phyloP scores from a whole-genome alignment of 2,797 vertebrate genomes.

The Mycteria americana region DNA sequence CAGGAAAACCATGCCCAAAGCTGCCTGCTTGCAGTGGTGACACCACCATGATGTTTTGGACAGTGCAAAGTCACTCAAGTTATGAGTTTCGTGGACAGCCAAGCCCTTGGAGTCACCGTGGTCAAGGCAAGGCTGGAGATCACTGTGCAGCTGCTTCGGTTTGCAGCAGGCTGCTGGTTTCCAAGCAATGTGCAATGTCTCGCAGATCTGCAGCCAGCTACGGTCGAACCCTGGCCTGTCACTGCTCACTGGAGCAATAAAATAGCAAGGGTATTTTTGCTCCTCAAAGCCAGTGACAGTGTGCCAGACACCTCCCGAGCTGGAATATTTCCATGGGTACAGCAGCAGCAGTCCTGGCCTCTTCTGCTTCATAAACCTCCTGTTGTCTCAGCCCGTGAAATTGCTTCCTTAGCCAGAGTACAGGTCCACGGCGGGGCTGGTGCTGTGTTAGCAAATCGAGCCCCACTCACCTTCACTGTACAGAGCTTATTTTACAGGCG shows the following conservation, averaged over 20 bases:
- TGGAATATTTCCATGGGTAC: not conserved
- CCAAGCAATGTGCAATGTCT: not conserved
- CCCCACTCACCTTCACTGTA: not conserved
- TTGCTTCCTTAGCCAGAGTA: not conserved
- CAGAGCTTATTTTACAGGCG: not conserved
- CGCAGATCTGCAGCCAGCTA: not conserved
- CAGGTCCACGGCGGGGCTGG: accelerated
- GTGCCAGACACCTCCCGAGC: not conserved
- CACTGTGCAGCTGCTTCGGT: accelerated
- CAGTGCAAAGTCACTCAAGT: not conserved
- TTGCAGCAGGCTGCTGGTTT: not conserved
- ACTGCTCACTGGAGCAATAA: constrained; percentile 24
- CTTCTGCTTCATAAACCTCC: constrained; percentile 18
- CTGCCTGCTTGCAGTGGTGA: not conserved
- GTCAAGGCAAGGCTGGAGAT: not conserved
- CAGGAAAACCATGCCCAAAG: not conserved
- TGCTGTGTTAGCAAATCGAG: not conserved
- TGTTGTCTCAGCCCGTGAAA: not conserved
- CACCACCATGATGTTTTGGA: not conserved
- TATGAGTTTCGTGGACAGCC: not conserved
- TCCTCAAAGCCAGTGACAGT: not conserved
- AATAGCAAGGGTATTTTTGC: not conserved
- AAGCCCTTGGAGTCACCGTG: not conserved
- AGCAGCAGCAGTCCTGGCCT: not conserved
- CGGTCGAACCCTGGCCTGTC: not conserved